Conservation (phyloP, 92 coral and sea anemone genomes). For the Scolanthus callimorphus region DNA sequence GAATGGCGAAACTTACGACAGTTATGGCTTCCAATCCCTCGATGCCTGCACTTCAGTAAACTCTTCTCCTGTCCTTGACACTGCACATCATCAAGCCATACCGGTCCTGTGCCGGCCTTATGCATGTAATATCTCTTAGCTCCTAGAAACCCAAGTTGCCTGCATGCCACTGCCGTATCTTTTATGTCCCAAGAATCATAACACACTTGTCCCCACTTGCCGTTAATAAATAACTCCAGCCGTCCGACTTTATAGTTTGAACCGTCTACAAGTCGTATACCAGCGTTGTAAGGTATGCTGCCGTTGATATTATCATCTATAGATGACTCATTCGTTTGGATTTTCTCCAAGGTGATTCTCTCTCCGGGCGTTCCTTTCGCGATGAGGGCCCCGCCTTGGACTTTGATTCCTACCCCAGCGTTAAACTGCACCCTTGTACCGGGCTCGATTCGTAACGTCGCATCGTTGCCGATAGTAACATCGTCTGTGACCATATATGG, state of each 20-base stretch:
- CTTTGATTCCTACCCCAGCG: conserved; percentile 41
- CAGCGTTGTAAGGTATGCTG: conserved; percentile 31
- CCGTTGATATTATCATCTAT: conserved; percentile 20
- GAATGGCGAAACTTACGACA: conserved; percentile 40
- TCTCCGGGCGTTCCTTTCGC: conserved; percentile 40
- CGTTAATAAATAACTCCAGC: conserved; percentile 49
- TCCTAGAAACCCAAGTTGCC: conserved; percentile 66
- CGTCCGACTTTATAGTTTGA: conserved; percentile 47
- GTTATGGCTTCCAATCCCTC: conserved; percentile 38
- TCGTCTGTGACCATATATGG: conserved; percentile 55
- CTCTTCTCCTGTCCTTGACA: conserved; percentile 52
- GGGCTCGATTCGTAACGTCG: conserved; percentile 45
- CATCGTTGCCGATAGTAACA: conserved; percentile 35
- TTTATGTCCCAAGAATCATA: conserved; percentile 36
- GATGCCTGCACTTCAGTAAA: conserved; percentile 40
- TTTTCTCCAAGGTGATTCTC: conserved; percentile 29
- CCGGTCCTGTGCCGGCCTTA: conserved; percentile 42
- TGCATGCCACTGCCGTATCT: conserved; percentile 60
- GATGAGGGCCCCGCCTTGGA: conserved; percentile 41
- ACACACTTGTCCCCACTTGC: conserved; percentile 73
- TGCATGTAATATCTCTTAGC: conserved; percentile 39
- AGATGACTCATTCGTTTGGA: conserved; percentile 19
- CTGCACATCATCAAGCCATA: conserved; percentile 54
- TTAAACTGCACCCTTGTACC: conserved; percentile 44
- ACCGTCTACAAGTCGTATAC: conserved; percentile 60